Conservation (phyloP, 2,113 vertebrate species). For the Sinocyclocheilus anshuiensis region DNA sequence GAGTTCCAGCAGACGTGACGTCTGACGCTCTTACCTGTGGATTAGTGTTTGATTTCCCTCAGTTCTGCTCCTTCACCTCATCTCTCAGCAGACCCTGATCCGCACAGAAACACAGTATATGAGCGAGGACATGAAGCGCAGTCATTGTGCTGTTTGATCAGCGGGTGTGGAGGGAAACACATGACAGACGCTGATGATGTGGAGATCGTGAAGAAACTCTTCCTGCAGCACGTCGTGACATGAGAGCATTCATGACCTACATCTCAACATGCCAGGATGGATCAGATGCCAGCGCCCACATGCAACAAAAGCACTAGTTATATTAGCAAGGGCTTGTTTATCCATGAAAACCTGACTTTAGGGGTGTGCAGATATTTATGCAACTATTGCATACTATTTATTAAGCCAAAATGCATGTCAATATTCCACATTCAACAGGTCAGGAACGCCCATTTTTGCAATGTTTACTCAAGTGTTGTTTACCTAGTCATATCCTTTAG, state of each 20-base stretch:
- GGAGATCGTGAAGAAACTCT: neutral
- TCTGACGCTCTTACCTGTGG: conserved; percentile 22
- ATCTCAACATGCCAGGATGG: neutral
- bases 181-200: neutral
- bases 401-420: neutral
- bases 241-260: neutral
- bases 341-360: neutral
- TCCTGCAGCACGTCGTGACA: neutral
- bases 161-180: conserved; percentile 70
- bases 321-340: neutral
- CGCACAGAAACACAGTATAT: neutral
- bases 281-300: neutral
- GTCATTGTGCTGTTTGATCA: conserved; percentile 72
- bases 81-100: neutral
- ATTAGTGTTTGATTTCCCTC: neutral
- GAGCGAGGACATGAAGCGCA: neutral
- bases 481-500: neutral
- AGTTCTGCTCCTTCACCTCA: conserved; percentile 12
- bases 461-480: conserved; percentile 2
- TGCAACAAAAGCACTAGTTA: neutral
- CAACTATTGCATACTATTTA: neutral
- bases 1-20: neutral
- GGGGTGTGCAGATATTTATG: neutral
- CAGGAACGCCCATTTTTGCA: neutral
- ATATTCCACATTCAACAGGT: neutral